Evolutionary conservation across 2,888 invertebrate genomes (phyloP).

Genomic region (Ceraclea dissimilis): DNA sequence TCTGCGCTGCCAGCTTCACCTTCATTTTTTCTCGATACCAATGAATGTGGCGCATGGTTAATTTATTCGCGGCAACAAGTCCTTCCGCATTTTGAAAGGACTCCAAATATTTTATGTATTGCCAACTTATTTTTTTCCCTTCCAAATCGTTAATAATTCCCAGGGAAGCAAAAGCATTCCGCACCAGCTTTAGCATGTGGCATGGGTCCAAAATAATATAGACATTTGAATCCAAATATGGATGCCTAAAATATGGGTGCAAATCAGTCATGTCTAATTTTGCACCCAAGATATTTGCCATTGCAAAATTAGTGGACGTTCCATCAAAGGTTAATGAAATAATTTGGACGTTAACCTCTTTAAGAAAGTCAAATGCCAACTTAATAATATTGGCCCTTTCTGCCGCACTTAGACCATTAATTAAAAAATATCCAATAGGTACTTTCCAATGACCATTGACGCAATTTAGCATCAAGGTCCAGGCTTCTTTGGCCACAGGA

Average conservation of each 20-base stretch:
- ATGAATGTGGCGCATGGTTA: background rate
- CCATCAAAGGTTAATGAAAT: constrained; percentile 1
- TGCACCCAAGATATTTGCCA: background rate
- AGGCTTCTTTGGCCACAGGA: constrained; percentile 3
- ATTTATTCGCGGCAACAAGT: background rate
- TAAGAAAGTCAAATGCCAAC: background rate
- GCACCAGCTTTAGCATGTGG: background rate
- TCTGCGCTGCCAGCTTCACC: background rate
- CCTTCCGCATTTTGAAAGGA: background rate
- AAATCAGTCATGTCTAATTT: background rate
- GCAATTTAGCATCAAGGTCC: background rate
- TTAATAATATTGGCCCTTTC: constrained; percentile 1
- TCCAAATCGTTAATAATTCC: background rate
- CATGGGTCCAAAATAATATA: background rate
- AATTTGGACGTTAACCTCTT: background rate
- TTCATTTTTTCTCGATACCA: background rate
- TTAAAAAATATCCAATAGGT: background rate
- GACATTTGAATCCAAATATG: background rate
- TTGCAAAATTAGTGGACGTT: background rate
- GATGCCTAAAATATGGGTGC: background rate
- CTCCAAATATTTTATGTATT: background rate
- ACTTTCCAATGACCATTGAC: constrained; percentile 1
- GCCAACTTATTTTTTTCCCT: background rate
- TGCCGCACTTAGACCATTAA: background rate
- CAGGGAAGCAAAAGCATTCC: background rate